These are phyloP conservation scores for Leptopilina boulardi DNA, from an alignment of 1,140 invertebrate species.

Conservation along the genomic window DNA sequence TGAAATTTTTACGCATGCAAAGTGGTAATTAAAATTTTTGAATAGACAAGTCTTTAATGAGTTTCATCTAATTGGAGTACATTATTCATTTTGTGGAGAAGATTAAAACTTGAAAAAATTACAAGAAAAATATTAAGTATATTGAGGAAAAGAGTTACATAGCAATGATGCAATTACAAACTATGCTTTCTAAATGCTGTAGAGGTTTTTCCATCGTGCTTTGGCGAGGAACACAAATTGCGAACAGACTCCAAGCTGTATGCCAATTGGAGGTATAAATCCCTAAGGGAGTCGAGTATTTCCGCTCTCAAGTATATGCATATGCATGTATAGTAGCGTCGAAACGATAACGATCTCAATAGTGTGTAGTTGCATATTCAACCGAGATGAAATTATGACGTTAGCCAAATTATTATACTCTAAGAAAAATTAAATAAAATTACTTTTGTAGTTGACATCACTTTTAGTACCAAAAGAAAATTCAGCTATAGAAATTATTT, in stretches of 20 bases:
- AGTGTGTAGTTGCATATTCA: neutral
- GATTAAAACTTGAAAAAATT: neutral
- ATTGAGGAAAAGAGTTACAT: neutral
- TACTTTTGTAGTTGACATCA: no score
- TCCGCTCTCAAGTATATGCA: neutral
- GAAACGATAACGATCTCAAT: neutral
- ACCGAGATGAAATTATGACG: neutral
- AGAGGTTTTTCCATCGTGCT: neutral
- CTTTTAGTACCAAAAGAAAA: no score
- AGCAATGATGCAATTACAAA: neutral
- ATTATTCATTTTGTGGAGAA: neutral
- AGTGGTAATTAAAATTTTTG: no score
- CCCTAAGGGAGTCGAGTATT: neutral
- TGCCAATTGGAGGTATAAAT: slow-evolving; percentile 16
- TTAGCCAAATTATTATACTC: neutral
- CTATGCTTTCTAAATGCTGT: neutral
- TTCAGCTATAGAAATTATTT: no score
- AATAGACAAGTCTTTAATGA: neutral
- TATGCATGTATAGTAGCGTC: neutral
- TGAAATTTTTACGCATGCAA: no score
- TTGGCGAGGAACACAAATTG: neutral
- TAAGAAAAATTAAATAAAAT: neutral
- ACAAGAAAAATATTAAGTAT: neutral
- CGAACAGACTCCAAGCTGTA: neutral
- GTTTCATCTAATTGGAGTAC: neutral